Evolutionary conservation across 2,797 vertebrate species (phyloP), one percentile per base, ranked within the genome.

Genomic region (Tauraco hartlaubi): DNA sequence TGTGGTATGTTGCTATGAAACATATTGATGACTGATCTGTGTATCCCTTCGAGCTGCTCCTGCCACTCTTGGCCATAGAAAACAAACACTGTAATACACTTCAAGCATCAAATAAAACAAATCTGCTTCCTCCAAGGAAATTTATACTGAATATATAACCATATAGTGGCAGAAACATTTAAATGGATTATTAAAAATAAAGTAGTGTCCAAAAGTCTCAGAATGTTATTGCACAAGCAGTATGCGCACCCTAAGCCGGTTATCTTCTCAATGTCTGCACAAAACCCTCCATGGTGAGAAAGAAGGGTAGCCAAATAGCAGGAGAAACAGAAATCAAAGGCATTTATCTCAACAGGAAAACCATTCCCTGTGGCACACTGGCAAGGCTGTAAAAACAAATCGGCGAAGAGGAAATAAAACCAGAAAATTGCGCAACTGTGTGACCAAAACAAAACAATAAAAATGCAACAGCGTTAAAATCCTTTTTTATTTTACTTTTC

Each of bases 21-120:
- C 13, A 25, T 3, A 28, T 4, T 48, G 8, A 6, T 3, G 2
- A 3, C 11, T 22, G 35, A 48, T n/a, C 33, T 5, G 0, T 6
- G 52, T 3, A 8, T 12, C 37, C 33, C 25, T 68, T 72, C 8
- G 22, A 84, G 69, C 56, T 78, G 52, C 25, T 93, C 44, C 64
- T 84, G 61, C n/a, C 58, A 29, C 48, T 51, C 64, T 37, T 12
- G 19, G 25, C 54, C 73, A 37, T 0, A 31, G 21, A 13, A 71
- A 83, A n/a, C 23, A 64, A 58, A 64, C 31, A 31, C 16, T 64
- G 6, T 3, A 20, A 89, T 12, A 28, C 2, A 22, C 15, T 43
- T 66, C 35, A 35, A 69, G n/a, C 35, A 58, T 18, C 26, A 78
- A 87, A 44, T 28, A 58, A 74, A 88, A 48, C 23, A 71, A 88